Evolutionary conservation across 2,888 invertebrate genomes (phyloP).

Genomic region (Pseudoips prasinana): DNA sequence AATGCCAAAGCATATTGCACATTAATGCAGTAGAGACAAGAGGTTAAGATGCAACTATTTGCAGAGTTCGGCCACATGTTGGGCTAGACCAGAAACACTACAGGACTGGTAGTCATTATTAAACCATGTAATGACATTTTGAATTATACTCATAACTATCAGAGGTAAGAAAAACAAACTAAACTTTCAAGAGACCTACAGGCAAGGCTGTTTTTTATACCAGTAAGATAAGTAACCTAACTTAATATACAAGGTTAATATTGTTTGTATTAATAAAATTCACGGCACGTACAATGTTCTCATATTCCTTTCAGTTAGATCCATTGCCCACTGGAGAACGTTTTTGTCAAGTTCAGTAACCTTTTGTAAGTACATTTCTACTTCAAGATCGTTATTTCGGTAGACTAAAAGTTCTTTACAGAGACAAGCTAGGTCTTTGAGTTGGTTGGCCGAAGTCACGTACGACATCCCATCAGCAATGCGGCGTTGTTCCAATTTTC

Average conservation of each 20-base stretch:
- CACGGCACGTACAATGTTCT: constrained; percentile 84
- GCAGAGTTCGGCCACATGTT: not conserved
- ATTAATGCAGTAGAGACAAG: too few relatives aligned
- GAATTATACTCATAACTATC: too few relatives aligned
- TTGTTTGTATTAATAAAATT: too few relatives aligned
- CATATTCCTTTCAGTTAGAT: constrained; percentile 91
- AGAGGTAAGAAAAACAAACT: too few relatives aligned
- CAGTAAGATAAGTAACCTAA: too few relatives aligned
- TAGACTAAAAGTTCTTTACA: constrained; percentile 84
- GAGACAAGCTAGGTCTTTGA: constrained; percentile 80
- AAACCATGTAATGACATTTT: too few relatives aligned
- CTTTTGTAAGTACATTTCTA: constrained; percentile 82
- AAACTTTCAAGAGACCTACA: too few relatives aligned
- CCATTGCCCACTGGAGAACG: constrained; percentile 86
- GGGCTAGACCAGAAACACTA: too few relatives aligned
- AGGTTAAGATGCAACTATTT: not conserved
- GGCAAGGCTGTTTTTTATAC: too few relatives aligned
- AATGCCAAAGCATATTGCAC: too few relatives aligned
- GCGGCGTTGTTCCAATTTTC: constrained; percentile 82
- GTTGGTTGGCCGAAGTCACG: constrained; percentile 83
- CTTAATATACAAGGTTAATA: too few relatives aligned
- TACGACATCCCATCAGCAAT: constrained; percentile 82
- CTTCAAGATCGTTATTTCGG: constrained; percentile 81
- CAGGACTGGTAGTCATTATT: too few relatives aligned
- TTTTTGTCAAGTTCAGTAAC: constrained; percentile 80